Conservation (phyloP, 2,113 vertebrate genomes). For the Rhynchomys soricoides region DNA sequence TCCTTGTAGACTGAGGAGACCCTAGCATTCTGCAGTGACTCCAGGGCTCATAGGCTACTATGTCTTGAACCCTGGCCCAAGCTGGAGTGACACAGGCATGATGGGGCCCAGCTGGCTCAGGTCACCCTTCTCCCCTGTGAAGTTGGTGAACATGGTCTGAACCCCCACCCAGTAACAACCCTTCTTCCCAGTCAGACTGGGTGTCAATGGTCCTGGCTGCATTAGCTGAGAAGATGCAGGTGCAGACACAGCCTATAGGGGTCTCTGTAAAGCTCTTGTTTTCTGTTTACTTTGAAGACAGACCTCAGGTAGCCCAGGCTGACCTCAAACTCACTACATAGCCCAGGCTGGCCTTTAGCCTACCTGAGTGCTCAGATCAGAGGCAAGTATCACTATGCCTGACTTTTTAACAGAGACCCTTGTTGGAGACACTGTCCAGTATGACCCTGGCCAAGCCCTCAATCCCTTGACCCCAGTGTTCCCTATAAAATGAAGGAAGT, state of each 20-base stretch:
- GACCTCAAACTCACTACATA: background rate
- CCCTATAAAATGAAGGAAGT: background rate
- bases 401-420: background rate
- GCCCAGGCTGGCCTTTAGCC: background rate
- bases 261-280: background rate
- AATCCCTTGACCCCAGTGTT: background rate
- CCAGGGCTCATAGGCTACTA: background rate
- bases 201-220: background rate
- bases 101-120: background rate
- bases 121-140: background rate
- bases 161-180: background rate
- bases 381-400: background rate
- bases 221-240: background rate
- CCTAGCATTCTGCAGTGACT: background rate
- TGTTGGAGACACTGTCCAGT: background rate
- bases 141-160: background rate
- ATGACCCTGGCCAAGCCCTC: background rate
- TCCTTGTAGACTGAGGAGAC: background rate
- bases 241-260: background rate
- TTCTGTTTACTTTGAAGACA: background rate
- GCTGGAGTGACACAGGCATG: background rate
- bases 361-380: background rate
- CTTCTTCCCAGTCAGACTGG: background rate
- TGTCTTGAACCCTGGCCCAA: background rate
- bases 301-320: background rate